Evolutionary conservation across 2,797 vertebrate genomes (phyloP).

Genomic region (Arrhamphus sclerolepis): DNA sequence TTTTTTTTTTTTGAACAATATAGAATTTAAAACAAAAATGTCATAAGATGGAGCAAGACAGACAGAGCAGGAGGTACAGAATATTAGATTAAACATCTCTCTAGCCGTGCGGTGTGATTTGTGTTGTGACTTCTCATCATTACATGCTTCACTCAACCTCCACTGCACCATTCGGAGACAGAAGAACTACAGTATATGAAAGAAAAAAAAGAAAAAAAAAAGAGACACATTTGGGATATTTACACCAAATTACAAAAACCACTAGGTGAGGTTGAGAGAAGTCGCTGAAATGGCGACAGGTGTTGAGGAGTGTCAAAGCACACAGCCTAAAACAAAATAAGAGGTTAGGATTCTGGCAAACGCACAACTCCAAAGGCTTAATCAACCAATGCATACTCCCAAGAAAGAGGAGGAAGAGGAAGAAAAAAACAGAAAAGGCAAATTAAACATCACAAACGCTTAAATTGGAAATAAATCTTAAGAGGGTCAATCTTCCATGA

Average conservation of each 20-base stretch:
- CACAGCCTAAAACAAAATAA: conserved; percentile 42
- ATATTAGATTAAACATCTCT: conserved; percentile 47
- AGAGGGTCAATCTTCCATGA: conserved; percentile 16
- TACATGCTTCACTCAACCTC: conserved; percentile 64
- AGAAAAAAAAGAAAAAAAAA: conserved; percentile 47
- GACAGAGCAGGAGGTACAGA: conserved; percentile 43
- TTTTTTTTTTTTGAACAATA: conserved; percentile 42
- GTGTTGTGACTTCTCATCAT: conserved; percentile 39
- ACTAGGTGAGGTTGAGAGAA: conserved; percentile 30
- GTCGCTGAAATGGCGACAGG: conserved; percentile 30
- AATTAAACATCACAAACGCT: too few relatives aligned
- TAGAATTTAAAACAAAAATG: conserved; percentile 56
- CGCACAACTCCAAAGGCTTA: conserved; percentile 40
- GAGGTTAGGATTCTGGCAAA: conserved; percentile 32
- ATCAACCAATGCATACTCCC: conserved; percentile 48
- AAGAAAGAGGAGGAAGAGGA: conserved; percentile 20
- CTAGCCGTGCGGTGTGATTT: conserved; percentile 51
- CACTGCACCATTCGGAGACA: conserved; percentile 32
- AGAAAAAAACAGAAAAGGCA: too few relatives aligned
- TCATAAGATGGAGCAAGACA: conserved; percentile 42
- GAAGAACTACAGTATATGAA: conserved; percentile 51
- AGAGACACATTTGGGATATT: conserved; percentile 69
- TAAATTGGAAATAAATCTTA: conserved; percentile 26
- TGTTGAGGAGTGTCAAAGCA: conserved; percentile 18
- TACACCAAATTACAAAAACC: conserved; percentile 69